A percentile compares a stretch with the other conserved stretches of the same genome.
Evolutionary conservation across 2,797 vertebrate species (phyloP).

Genomic region (Hirundo rustica): DNA sequence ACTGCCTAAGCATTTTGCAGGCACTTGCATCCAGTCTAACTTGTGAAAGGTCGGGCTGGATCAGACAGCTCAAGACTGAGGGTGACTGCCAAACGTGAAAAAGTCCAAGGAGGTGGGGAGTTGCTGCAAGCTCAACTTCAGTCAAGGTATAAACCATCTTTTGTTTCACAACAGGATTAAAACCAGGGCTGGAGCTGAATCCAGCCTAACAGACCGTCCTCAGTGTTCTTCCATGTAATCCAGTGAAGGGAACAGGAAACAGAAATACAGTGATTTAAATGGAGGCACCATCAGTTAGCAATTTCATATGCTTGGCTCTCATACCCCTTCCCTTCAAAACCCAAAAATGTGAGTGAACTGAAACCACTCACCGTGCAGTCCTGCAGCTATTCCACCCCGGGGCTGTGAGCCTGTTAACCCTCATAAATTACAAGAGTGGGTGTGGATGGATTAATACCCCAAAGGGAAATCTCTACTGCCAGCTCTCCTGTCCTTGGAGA

Average conservation of each 20-base stretch:
- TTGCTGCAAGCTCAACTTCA: background rate
- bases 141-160: background rate
- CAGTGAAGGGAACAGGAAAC: background rate
- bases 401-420: background rate
- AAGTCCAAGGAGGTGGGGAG: background rate
- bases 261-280: slow-evolving; percentile 30
- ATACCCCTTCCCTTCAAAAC: background rate
- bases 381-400: background rate
- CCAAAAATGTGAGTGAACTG: background rate
- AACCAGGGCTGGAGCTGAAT: slow-evolving; percentile 43
- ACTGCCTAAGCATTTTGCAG: background rate
- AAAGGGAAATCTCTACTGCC: background rate
- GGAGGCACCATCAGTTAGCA: background rate
- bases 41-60: slow-evolving; percentile 41
- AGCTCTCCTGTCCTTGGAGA: background rate
- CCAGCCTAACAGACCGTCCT: slow-evolving; percentile 13
- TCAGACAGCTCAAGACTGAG: slow-evolving; percentile 15
- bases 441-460: background rate
- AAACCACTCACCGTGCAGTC: background rate
- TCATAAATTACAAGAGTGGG: background rate
- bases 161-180: slow-evolving; percentile 18
- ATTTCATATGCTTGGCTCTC: background rate
- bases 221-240: background rate
- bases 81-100: background rate
- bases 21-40: background rate